Evolutionary conservation across 2,888 invertebrate genomes (phyloP), one percentile per base, ranked within the genome.

Genomic region (Andrena trimmerana): DNA sequence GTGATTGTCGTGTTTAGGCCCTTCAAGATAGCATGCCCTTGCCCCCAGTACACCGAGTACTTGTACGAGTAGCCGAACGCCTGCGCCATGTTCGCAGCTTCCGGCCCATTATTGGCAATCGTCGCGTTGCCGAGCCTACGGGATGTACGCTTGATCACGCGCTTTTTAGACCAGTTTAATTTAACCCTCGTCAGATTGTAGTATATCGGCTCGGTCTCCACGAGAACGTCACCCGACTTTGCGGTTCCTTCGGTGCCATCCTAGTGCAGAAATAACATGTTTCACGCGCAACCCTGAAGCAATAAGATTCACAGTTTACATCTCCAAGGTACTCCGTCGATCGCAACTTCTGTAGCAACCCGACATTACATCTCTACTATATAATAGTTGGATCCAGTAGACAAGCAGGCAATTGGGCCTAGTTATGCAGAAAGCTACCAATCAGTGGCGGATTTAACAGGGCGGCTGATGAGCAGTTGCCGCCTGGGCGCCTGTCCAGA

Each of bases 41-140:
- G 97, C 20, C 98, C 98, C 97, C 97, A 98, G 91, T 97, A 97
- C 81, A 97, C 95, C 24, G 95, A 95, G 89, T 97, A 96, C 85
- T 96, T 96, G 89, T 96, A 97, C 33, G 95, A 95, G 92, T 97
- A 98, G 84, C 95, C 95, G 84, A 98, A 96, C 72, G 97, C 97
- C 48, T 97, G 96, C 83, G 97, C 97, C 62, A 97, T 96, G 10
- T 95, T 95, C 60, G 95, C 96, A 59, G 95, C 95, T 69, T 94
- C 94, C 1, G 95, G 95, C n/a, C 94, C 96, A 68, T 92, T 91
- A 87, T 95, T 95, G 67, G 91, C 93, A 72, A 95, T 91, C 13
- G 93, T 93, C n/a, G 94, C 93, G 52, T 94, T 85, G 2, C 94
- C 95, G 33, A 95, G 92, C 62, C 93, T 87, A 16, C 83, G 87